Percentiles rank a stretch among this genome's conserved stretches.
These are phyloP conservation scores for Nymphalis c-album DNA, from an alignment of 2,888 invertebrate species.

Conservation along the genomic window DNA sequence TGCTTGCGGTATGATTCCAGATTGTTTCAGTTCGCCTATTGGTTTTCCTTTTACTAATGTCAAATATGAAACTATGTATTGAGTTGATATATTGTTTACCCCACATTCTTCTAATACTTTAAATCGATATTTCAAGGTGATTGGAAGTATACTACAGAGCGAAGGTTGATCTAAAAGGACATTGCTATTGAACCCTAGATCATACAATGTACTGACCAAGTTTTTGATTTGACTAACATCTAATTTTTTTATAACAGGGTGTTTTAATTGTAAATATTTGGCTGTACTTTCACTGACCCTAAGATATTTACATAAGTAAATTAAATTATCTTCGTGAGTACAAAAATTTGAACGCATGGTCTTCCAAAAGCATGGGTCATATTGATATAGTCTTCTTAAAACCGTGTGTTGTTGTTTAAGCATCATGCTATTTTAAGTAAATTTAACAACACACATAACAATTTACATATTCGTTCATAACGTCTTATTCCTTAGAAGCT, in stretches of 20 bases:
- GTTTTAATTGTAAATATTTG: slow-evolving; percentile 58
- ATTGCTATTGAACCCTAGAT: slow-evolving; percentile 57
- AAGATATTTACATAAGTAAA: slow-evolving; percentile 57
- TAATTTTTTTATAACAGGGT: slow-evolving; percentile 62
- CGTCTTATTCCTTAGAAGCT: no score
- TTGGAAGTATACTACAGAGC: slow-evolving; percentile 63
- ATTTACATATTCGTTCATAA: background rate
- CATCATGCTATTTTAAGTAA: slow-evolving; percentile 2
- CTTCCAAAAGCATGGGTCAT: slow-evolving; percentile 28
- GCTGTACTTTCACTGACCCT: slow-evolving; percentile 58
- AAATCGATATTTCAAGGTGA: slow-evolving; percentile 64
- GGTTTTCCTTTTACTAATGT: slow-evolving; percentile 58
- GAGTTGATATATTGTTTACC: slow-evolving; percentile 50
- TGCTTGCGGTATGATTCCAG: slow-evolving; percentile 49
- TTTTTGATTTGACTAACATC: slow-evolving; percentile 49
- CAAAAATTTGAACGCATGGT: slow-evolving; percentile 21
- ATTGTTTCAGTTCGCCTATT: slow-evolving; percentile 59
- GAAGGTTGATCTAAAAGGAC: slow-evolving; percentile 57
- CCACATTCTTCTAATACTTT: slow-evolving; percentile 73
- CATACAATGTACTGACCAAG: slow-evolving; percentile 52
- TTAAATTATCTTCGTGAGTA: slow-evolving; percentile 35
- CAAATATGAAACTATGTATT: slow-evolving; percentile 56
- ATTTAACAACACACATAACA: background rate
- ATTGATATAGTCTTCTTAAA: slow-evolving; percentile 29
- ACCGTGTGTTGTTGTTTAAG: slow-evolving; percentile 28